A percentile compares a stretch with the other conserved stretches of the same genome.
Evolutionary conservation across 1,140 invertebrate genomes (phyloP).

Genomic region (Physella acuta): DNA sequence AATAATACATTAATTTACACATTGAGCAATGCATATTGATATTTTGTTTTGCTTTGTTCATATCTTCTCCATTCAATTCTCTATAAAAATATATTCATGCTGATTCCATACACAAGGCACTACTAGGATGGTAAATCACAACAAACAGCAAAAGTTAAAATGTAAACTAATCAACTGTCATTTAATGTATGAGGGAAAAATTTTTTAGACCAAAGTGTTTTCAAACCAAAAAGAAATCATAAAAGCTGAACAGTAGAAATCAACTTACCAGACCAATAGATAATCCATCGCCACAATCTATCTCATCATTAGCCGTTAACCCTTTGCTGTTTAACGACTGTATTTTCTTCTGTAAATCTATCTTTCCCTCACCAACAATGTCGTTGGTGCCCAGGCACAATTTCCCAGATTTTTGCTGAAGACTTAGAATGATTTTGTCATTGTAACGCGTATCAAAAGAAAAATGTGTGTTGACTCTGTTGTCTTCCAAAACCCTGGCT

Average conservation of each 20-base stretch:
- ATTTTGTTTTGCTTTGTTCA: too few species aligned
- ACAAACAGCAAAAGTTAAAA: too few species aligned
- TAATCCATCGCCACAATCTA: constrained; percentile 30
- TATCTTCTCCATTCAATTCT: too few species aligned
- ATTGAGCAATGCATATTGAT: too few species aligned
- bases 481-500: constrained; percentile 26
- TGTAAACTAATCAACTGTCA: too few species aligned
- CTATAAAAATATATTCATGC: too few species aligned
- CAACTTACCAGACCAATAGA: constrained; percentile 19
- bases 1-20: too few species aligned
- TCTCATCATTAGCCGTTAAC: constrained; percentile 22
- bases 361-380: constrained; percentile 25
- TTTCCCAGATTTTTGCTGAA: constrained; percentile 28
- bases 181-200: too few species aligned
- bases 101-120: too few species aligned
- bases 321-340: constrained; percentile 28
- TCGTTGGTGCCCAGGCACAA: constrained; percentile 31
- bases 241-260: not conserved
- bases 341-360: constrained; percentile 29
- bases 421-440: constrained; percentile 27
- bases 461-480: constrained; percentile 29
- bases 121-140: too few species aligned
- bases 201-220: too few species aligned
- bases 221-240: not conserved
- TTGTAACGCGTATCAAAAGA: constrained; percentile 38